Percentiles rank a stretch among this genome's conserved stretches.
These are phyloP conservation scores for Microctenopoma steveboyesi DNA, from an alignment of 2,797 vertebrate species.

Conservation along the genomic window DNA sequence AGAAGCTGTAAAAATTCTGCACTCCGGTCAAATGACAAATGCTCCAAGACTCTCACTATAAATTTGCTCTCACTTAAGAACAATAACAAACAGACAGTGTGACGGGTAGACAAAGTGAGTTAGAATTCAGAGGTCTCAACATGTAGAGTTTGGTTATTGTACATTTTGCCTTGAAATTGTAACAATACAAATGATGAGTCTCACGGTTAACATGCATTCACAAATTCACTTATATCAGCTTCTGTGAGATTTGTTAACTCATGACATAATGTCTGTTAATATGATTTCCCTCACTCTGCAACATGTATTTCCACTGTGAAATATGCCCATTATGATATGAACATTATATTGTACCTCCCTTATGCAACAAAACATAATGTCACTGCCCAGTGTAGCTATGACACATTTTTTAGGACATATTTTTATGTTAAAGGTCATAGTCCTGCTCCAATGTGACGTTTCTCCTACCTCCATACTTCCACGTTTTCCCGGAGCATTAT, in stretches of 20 bases:
- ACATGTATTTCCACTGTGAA: constrained; percentile 1
- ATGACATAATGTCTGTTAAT: neutral
- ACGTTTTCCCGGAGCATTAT: too few species aligned
- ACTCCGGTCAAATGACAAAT: constrained; percentile 50
- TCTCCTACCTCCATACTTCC: too few species aligned
- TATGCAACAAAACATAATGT: too few species aligned
- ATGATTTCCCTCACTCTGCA: constrained; percentile 2
- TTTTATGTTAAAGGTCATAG: too few species aligned
- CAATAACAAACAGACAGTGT: constrained; percentile 30
- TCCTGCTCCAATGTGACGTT: too few species aligned
- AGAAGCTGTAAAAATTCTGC: constrained; percentile 52
- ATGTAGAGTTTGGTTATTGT: neutral
- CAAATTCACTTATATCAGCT: neutral
- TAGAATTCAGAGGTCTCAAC: constrained; percentile 1
- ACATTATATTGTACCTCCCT: too few species aligned
- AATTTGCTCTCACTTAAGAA: constrained; percentile 39
- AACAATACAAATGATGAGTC: neutral
- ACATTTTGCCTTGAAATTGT: neutral
- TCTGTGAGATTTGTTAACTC: constrained; percentile 5
- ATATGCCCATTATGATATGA: too few species aligned
- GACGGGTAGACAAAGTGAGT: constrained; percentile 36
- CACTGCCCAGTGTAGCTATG: too few species aligned
- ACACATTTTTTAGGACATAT: too few species aligned
- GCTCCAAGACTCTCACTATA: constrained; percentile 12
- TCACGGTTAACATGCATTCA: neutral